phyloP scores from a whole-genome alignment of 2,888 invertebrate genomes.

The Imbricaverruca yamaguchii region DNA sequence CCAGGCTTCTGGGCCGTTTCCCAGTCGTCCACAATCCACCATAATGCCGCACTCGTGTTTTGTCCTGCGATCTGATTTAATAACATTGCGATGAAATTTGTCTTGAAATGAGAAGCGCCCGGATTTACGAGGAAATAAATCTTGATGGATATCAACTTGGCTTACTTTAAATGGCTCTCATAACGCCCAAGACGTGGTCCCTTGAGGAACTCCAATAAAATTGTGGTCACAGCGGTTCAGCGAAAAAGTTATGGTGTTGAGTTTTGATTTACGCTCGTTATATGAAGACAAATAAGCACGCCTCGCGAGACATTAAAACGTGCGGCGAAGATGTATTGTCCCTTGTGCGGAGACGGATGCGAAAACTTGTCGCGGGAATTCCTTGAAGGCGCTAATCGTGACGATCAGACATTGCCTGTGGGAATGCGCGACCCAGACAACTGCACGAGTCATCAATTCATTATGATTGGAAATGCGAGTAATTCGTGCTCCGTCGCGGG shows the following conservation, averaged over 20 bases:
- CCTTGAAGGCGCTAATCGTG: no score
- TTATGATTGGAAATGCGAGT: no score
- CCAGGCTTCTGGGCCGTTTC: not conserved
- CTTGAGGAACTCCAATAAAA: constrained; percentile 9
- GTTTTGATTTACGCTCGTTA: constrained; percentile 21
- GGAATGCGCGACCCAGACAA: no score
- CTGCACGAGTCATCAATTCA: no score
- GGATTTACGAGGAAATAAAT: constrained; percentile 18
- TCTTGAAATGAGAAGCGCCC: constrained; percentile 15
- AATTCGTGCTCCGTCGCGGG: no score
- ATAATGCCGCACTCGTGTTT: not conserved
- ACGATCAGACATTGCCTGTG: no score
- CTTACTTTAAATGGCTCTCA: constrained; percentile 21
- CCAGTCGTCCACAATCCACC: not conserved
- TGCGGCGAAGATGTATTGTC: not conserved
- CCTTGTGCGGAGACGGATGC: not conserved
- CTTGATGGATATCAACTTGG: constrained; percentile 22
- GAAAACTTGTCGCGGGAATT: not conserved
- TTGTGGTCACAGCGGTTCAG: constrained; percentile 9
- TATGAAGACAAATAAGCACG: constrained; percentile 17
- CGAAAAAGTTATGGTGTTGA: constrained; percentile 2
- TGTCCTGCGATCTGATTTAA: constrained; percentile 15
- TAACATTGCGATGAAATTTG: constrained; percentile 18
- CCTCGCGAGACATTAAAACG: not conserved
- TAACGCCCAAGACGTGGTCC: constrained; percentile 19